Evolutionary conservation across 2,113 vertebrate species (phyloP).

Genomic region (Sapajus apella): DNA sequence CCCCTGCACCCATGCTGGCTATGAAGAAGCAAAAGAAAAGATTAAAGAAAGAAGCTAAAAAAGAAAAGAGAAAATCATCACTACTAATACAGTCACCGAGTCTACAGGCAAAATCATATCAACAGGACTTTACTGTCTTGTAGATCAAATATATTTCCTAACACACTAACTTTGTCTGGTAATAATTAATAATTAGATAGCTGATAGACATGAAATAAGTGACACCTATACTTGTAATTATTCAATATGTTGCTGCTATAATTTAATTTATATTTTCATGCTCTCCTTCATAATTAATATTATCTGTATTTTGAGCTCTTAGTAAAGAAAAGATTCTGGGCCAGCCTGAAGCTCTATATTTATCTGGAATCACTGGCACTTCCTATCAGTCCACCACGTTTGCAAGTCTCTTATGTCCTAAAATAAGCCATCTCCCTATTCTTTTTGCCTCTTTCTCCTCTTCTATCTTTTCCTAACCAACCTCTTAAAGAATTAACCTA

Average conservation of each 20-base stretch:
- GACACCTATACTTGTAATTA: background rate
- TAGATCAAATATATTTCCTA: background rate
- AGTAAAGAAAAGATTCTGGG: constrained; percentile 9
- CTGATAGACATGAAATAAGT: background rate
- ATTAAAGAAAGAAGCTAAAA: background rate
- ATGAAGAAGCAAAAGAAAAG: background rate
- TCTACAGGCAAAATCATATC: background rate
- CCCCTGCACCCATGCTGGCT: background rate
- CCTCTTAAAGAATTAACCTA: background rate
- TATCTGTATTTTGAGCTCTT: background rate
- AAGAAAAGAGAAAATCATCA: background rate
- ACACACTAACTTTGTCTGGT: background rate
- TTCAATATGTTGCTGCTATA: background rate
- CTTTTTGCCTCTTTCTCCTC: background rate
- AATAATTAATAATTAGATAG: background rate
- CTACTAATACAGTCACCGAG: background rate
- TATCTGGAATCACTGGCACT: background rate
- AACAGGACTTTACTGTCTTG: background rate
- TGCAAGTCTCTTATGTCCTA: background rate
- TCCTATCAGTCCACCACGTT: background rate
- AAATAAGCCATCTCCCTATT: background rate
- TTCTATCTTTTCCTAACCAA: background rate
- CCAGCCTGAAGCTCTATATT: background rate
- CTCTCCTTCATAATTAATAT: background rate
- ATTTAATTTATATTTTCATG: background rate